These are phyloP conservation scores for Scylla paramamosain DNA, from an alignment of 1,140 invertebrate genomes.

Conservation along the genomic window DNA sequence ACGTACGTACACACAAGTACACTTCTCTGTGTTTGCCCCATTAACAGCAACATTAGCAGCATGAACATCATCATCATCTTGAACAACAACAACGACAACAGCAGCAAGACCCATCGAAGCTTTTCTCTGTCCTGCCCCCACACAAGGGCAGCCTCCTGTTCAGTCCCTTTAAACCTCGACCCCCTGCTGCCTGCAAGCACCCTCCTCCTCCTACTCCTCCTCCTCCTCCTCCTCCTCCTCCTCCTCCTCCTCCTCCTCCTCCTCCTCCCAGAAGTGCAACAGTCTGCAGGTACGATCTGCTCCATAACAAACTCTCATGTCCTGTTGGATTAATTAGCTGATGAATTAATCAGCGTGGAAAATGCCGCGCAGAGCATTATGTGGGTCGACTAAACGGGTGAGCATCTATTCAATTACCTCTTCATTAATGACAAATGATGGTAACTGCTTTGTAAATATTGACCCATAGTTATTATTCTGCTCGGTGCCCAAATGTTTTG, in stretches of 20 bases:
- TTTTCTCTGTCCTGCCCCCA: not conserved
- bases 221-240: no score
- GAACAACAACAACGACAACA: no score
- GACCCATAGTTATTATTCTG: not conserved
- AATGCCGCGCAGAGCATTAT: not conserved
- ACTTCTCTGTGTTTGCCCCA: not conserved
- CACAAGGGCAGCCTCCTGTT: no score
- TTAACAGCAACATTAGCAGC: no score
- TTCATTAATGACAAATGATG: slow-evolving; percentile 4
- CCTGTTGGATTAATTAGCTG: not conserved
- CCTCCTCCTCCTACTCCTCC: not conserved
- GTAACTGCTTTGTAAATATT: not conserved
- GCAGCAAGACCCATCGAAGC: not conserved
- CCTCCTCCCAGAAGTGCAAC: not conserved
- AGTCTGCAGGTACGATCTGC: not conserved
- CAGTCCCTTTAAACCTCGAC: no score
- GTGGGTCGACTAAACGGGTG: not conserved
- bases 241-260: no score
- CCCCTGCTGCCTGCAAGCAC: not conserved
- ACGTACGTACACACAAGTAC: not conserved
- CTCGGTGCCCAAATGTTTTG: not conserved
- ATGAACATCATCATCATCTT: not conserved
- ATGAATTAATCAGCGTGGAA: not conserved
- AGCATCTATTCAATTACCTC: not conserved
- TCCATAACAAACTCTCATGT: not conserved